phyloP scores from a whole-genome alignment of 1,140 invertebrate species.

The Akabosia matsudoensis region DNA sequence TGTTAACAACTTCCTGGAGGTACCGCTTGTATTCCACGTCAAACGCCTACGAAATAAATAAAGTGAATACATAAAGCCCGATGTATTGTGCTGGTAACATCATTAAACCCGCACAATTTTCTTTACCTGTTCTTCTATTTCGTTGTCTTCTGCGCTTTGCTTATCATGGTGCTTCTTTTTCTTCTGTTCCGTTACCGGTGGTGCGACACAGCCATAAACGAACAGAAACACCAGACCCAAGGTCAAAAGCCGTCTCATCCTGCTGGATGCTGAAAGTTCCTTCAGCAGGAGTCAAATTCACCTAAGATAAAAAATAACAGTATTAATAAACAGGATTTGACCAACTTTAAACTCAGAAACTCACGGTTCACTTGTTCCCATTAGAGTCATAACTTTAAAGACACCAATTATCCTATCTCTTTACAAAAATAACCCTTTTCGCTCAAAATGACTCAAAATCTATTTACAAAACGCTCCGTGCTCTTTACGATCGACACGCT shows the following conservation, averaged over 20 bases:
- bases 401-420: too few relatives aligned
- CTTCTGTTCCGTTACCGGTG: constrained; percentile 43
- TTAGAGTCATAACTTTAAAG: too few relatives aligned
- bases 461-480: too few relatives aligned
- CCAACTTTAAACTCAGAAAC: too few relatives aligned
- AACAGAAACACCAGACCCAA: not conserved
- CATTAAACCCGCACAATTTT: not conserved
- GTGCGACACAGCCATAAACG: constrained; percentile 40
- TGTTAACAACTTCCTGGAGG: constrained; percentile 77
- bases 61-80: too few relatives aligned
- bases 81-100: constrained; percentile 34
- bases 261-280: not conserved
- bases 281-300: not conserved
- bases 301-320: not conserved
- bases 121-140: constrained; percentile 41
- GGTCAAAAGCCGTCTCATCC: not conserved
- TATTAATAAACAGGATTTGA: too few relatives aligned
- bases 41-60: constrained; percentile 43
- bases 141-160: constrained; percentile 44
- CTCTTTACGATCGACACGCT: too few relatives aligned
- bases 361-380: too few relatives aligned
- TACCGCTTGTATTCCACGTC: constrained; percentile 79
- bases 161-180: constrained; percentile 46
- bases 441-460: too few relatives aligned
- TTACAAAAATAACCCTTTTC: too few relatives aligned